These are phyloP conservation scores for Harmothoe impar DNA, from an alignment of 2,888 invertebrate genomes.

Conservation along the genomic window DNA sequence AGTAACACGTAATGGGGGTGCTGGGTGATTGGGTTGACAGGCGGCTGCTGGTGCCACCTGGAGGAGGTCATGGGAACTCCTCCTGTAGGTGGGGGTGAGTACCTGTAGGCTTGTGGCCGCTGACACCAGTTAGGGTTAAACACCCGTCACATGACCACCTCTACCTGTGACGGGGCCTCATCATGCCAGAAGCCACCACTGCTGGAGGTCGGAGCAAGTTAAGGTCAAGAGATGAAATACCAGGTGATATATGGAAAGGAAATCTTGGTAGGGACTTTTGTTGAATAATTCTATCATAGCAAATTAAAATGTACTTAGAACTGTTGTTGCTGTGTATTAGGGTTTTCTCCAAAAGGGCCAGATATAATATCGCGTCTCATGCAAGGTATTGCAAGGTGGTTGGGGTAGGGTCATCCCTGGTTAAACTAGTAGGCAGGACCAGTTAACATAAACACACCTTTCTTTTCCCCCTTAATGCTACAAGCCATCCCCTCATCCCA, in stretches of 20 bases:
- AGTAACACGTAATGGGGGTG: conserved; percentile 42
- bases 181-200: neutral
- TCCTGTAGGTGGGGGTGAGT: neutral
- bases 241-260: no score
- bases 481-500: neutral
- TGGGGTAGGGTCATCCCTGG: no score
- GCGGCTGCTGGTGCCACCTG: conserved; percentile 18
- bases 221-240: neutral
- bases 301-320: no score
- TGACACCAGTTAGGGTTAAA: conserved; percentile 47
- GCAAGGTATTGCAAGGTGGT: no score
- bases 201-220: neutral
- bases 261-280: no score
- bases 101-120: neutral
- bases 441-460: no score
- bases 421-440: no score
- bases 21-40: conserved; percentile 13
- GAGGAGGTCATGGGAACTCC: conserved; percentile 8
- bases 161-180: neutral
- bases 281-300: no score
- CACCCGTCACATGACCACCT: neutral
- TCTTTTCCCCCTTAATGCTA: neutral
- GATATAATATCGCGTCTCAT: no score
- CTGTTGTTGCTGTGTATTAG: no score
- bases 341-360: no score